A percentile compares a stretch with the other conserved stretches of the same genome.
Evolutionary conservation across 2,888 invertebrate genomes (phyloP).

Genomic region (Carterocephalus palaemon): DNA sequence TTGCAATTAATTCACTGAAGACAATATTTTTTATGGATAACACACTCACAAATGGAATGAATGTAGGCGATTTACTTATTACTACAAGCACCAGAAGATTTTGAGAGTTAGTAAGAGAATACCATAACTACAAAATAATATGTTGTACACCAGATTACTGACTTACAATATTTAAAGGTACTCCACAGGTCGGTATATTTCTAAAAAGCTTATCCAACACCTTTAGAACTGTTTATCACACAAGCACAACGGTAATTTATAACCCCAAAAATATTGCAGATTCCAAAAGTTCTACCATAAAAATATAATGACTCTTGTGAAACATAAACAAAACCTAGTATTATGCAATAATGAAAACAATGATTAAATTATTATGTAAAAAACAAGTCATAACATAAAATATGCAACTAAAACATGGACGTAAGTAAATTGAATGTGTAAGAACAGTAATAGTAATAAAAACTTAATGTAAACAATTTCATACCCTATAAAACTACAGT

Average conservation of each 20-base stretch:
- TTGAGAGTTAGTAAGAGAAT: slow-evolving; percentile 48
- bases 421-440: slow-evolving; percentile 70
- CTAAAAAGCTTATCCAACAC: slow-evolving; percentile 5
- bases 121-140: slow-evolving; percentile 35
- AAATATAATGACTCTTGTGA: slow-evolving; percentile 58
- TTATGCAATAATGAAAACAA: slow-evolving; percentile 68
- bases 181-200: slow-evolving; percentile 1
- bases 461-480: slow-evolving; percentile 55
- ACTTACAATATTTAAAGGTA: slow-evolving; percentile 20
- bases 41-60: slow-evolving; percentile 67
- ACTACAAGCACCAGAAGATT: slow-evolving; percentile 74
- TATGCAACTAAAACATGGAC: slow-evolving; percentile 77
- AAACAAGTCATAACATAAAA: slow-evolving; percentile 75
- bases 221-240: slow-evolving; percentile 1
- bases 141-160: slow-evolving; percentile 24
- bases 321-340: slow-evolving; percentile 49
- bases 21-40: too few relatives aligned
- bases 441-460: slow-evolving; percentile 59
- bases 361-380: slow-evolving; percentile 72
- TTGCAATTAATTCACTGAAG: too few relatives aligned
- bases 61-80: slow-evolving; percentile 59
- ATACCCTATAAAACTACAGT: slow-evolving; percentile 71
- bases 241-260: slow-evolving; percentile 26
- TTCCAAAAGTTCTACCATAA: slow-evolving; percentile 61
- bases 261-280: slow-evolving; percentile 70